Conservation (phyloP, 2,113 vertebrate species). For the Butastur rufipennis region DNA sequence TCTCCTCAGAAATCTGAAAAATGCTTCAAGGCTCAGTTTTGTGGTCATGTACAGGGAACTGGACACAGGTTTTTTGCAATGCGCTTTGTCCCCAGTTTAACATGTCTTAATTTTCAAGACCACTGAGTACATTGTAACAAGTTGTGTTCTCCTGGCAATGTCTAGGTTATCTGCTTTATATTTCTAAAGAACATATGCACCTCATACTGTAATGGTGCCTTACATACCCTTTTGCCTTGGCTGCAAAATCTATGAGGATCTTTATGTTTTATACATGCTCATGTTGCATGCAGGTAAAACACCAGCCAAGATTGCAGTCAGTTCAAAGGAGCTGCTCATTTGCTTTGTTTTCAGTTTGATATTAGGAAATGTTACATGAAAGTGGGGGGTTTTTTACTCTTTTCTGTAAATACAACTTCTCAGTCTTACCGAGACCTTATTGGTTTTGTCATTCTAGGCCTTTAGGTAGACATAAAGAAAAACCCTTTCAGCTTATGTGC, state of each 20-base stretch:
- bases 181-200: neutral
- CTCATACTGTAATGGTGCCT: neutral
- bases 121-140: neutral
- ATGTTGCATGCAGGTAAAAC: neutral
- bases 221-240: neutral
- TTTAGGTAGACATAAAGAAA: neutral
- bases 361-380: neutral
- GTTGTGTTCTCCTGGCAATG: neutral
- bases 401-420: neutral
- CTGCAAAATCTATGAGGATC: neutral
- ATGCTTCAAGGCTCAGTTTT: neutral
- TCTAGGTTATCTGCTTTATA: neutral
- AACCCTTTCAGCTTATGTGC: neutral
- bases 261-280: neutral
- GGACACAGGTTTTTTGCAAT: neutral
- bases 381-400: rapidly evolving
- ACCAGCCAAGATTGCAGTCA: neutral
- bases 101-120: neutral
- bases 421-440: neutral
- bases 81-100: rapidly evolving
- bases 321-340: neutral
- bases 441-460: neutral
- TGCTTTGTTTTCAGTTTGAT: neutral
- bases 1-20: neutral
- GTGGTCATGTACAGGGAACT: neutral